Conservation (phyloP, 2,113 vertebrate genomes). For the Barbus barbus region DNA sequence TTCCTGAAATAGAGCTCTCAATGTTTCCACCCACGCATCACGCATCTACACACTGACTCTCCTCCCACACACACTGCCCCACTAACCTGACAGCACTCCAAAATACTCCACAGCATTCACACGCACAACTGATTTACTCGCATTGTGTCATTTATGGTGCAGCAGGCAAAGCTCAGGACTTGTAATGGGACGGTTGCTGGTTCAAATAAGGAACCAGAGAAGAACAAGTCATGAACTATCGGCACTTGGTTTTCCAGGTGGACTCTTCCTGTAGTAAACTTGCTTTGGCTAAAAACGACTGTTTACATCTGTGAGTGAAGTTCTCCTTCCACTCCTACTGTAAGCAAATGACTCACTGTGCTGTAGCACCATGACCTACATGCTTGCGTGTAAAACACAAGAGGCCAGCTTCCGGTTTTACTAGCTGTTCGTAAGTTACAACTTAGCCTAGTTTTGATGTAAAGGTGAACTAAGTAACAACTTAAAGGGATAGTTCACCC, state of each 20-base stretch:
- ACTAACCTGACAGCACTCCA: neutral
- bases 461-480: no score
- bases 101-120: neutral
- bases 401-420: neutral
- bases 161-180: neutral
- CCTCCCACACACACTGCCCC: conserved; percentile 12
- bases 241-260: neutral
- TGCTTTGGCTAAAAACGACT: neutral
- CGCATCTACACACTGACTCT: neutral
- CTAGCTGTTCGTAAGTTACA: neutral
- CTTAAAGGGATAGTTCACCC: no score
- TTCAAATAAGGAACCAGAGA: neutral
- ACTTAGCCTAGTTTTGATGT: neutral
- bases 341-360: neutral
- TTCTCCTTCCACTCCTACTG: neutral
- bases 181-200: neutral
- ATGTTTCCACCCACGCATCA: neutral
- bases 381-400: neutral
- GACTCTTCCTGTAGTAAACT: neutral
- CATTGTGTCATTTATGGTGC: neutral
- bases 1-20: neutral
- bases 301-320: neutral
- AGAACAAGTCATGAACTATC: neutral
- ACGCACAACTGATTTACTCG: neutral
- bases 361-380: neutral